A percentile compares a stretch with the other conserved stretches of the same genome.
Conservation (phyloP, 2,113 vertebrate species). For the Calidris pygmaea region DNA sequence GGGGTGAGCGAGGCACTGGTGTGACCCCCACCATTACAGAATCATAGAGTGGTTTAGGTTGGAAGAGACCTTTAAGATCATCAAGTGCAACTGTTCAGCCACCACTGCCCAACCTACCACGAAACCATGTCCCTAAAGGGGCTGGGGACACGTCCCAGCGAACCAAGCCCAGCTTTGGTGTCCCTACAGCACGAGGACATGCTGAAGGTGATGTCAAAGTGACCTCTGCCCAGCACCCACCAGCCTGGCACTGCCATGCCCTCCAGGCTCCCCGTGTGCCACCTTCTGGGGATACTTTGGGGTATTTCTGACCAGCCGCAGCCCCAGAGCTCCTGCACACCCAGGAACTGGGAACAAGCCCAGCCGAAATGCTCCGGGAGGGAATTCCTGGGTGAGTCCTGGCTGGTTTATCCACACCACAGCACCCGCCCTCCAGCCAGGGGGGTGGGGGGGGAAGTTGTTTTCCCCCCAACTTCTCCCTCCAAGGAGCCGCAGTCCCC, state of each 20-base stretch:
- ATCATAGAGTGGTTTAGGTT: background rate
- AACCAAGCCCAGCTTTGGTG: background rate
- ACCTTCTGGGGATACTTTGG: background rate
- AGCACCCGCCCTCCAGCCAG: background rate
- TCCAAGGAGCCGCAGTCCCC: background rate
- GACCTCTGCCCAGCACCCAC: background rate
- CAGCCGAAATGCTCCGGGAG: background rate
- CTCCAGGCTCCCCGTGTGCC: background rate
- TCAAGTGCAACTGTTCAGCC: background rate
- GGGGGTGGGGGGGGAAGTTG: rapidly evolving
- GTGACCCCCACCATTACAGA: background rate
- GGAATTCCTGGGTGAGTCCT: background rate
- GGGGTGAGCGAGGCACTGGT: background rate
- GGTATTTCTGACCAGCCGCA: rapidly evolving
- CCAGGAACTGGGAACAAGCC: background rate
- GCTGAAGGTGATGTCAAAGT: background rate
- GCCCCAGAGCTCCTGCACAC: too few relatives aligned
- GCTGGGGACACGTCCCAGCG: rapidly evolving
- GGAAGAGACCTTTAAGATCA: background rate
- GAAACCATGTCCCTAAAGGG: background rate
- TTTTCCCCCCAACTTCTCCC: rapidly evolving
- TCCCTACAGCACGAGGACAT: rapidly evolving
- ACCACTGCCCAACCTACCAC: background rate
- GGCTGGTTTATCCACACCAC: background rate
- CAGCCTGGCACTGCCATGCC: background rate